Base-by-base conservation (phyloP, 2,888 invertebrate genomes). In the Stenotaenia linearis region DNA sequence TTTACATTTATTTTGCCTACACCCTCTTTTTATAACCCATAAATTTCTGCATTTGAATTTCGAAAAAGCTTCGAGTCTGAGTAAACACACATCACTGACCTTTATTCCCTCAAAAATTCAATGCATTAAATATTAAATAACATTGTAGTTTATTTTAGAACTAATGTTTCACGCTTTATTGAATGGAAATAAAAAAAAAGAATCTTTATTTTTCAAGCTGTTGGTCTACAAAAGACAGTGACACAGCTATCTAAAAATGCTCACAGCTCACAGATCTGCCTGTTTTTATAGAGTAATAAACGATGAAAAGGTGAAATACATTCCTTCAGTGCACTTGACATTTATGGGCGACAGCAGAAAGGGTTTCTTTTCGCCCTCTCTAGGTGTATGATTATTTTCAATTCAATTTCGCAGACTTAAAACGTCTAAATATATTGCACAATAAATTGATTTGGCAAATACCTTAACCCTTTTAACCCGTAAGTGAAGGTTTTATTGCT, bases 241-340 rank as follows among this genome's bases (percentile, higher is more conserved):
- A 25, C 25, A 6, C 69, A 69, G 69, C 23, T 69, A 69, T 69
- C 69, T 69, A 28, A 69, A 69, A 69, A 69, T 69, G 69, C 28
- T 69, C 69, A 69, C 69, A 69, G 25, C 69, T 69, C 25, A 25
- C 69, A 69, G 69, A 69, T 25, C 69, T 69, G 69, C 69, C 69
- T 69, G 69, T 69, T 69, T 69, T 69, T 69, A 69, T 69, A 69
- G 69, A 69, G 69, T 69, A 69, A 69, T 69, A 69, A 69, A 69
- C 69, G 69, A 69, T 69, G 69, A 69, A 45, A 50, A 69, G 69
- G 69, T 69, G 69, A 69, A 69, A 69, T 69, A 69, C 15, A 69
- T 69, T 12, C 69, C 25, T 69, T 69, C 69, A 23, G 69, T 69
- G 69, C 69, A 28, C 69, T 69, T 69, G 69, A 69, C 69, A 28